Conservation (phyloP, 2,888 invertebrate genomes). For the Drosophila meridiana region DNA sequence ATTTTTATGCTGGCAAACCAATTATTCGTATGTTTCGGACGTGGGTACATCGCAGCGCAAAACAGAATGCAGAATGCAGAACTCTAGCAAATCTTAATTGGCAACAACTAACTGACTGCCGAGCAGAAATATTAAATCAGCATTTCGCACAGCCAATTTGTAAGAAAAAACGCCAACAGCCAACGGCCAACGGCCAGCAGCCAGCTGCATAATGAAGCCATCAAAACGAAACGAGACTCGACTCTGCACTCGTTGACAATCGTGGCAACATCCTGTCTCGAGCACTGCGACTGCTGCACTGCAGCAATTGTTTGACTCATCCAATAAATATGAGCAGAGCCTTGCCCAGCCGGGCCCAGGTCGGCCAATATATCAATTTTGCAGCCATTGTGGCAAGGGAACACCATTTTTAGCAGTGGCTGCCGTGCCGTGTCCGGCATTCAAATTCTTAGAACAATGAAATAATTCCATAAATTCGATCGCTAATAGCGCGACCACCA, state of each 20-base stretch:
- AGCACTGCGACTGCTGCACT: conserved; percentile 7
- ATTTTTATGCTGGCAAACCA: conserved; percentile 77
- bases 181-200: conserved; percentile 18
- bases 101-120: conserved; percentile 43
- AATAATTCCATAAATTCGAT: conserved; percentile 82
- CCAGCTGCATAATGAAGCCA: conserved; percentile 78
- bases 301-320: conserved; percentile 61
- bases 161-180: conserved; percentile 68
- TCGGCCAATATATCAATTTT: conserved; percentile 65
- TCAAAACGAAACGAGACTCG: conserved; percentile 52
- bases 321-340: conserved; percentile 71
- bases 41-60: conserved; percentile 28
- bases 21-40: conserved; percentile 61
- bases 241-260: conserved; percentile 12
- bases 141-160: conserved; percentile 75
- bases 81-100: conserved; percentile 70
- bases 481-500: conserved; percentile 80
- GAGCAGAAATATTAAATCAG: conserved; percentile 75
- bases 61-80: conserved; percentile 17
- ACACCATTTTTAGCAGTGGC: conserved; percentile 64
- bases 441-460: conserved; percentile 82
- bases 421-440: conserved; percentile 47
- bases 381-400: conserved; percentile 66
- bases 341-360: conserved; percentile 4
- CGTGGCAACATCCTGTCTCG: conserved; percentile 40